A percentile compares a stretch with the other conserved stretches of the same genome.
These are phyloP conservation scores for Pyrocephalus nanus DNA, from an alignment of 2,797 vertebrate species.

Conservation along the genomic window DNA sequence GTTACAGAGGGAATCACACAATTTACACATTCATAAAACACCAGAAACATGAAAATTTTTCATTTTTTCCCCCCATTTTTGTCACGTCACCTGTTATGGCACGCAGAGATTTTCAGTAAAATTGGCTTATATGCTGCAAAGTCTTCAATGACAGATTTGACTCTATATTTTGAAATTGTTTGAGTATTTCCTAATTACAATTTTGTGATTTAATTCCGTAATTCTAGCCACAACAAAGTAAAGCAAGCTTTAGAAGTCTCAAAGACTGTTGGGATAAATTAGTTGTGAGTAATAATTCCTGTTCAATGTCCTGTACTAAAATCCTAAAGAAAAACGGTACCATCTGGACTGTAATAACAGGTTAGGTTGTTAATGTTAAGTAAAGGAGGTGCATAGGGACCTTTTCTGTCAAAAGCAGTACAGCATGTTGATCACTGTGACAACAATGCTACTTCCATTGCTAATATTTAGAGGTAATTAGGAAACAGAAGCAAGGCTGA, in stretches of 20 bases:
- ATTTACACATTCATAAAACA: neutral
- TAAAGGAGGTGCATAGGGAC: neutral
- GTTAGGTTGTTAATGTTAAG: neutral
- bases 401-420: neutral
- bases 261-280: neutral
- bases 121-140: neutral
- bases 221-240: neutral
- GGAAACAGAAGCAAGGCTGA: neutral
- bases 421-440: no score
- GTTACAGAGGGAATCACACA: neutral
- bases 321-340: neutral
- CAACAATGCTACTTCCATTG: neutral
- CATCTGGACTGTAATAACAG: conserved; percentile 14
- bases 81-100: neutral
- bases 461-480: neutral
- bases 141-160: neutral
- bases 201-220: neutral
- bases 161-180: neutral
- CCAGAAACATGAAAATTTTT: neutral
- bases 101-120: neutral
- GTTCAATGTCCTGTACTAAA: conserved; percentile 1
- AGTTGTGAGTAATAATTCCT: neutral
- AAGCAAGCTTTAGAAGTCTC: neutral
- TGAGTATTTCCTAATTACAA: neutral
- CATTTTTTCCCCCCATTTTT: neutral